Conservation (phyloP, 2,888 invertebrate species). For the Halictus ligatus region DNA sequence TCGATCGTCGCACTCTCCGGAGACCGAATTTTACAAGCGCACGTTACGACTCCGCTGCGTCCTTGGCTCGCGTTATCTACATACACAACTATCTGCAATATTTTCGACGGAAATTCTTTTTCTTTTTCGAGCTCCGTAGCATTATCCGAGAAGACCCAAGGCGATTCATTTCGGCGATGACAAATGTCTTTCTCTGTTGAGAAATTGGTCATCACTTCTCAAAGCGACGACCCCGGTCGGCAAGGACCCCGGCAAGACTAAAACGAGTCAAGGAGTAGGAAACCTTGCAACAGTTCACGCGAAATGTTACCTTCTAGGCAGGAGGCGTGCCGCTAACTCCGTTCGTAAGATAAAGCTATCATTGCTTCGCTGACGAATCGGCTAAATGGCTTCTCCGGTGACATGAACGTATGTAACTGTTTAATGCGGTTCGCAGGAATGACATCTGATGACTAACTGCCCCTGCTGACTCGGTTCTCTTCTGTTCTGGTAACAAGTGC, state of each 20-base stretch:
- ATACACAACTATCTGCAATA: not conserved
- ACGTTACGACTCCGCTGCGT: not conserved
- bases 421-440: conserved; percentile 1
- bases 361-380: conserved; percentile 28
- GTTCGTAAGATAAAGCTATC: conserved; percentile 25
- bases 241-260: conserved; percentile 33
- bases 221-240: conserved; percentile 42
- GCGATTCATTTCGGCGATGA: conserved; percentile 9
- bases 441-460: not conserved
- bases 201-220: conserved; percentile 58
- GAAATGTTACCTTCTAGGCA: conserved; percentile 23
- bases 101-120: not conserved
- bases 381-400: conserved; percentile 34
- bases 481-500: not conserved
- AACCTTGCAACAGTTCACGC: conserved; percentile 60
- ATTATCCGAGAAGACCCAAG: not conserved
- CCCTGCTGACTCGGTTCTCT: not conserved
- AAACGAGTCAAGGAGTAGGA: conserved; percentile 61
- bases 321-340: not conserved
- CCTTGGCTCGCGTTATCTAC: not conserved
- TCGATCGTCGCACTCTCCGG: not conserved
- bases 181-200: conserved; percentile 24
- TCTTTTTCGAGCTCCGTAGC: not conserved
- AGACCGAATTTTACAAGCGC: not conserved
- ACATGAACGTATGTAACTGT: conserved; percentile 9